Evolutionary conservation across 2,113 vertebrate species (phyloP).

Genomic region (Neolamprologus caudopunctatus): DNA sequence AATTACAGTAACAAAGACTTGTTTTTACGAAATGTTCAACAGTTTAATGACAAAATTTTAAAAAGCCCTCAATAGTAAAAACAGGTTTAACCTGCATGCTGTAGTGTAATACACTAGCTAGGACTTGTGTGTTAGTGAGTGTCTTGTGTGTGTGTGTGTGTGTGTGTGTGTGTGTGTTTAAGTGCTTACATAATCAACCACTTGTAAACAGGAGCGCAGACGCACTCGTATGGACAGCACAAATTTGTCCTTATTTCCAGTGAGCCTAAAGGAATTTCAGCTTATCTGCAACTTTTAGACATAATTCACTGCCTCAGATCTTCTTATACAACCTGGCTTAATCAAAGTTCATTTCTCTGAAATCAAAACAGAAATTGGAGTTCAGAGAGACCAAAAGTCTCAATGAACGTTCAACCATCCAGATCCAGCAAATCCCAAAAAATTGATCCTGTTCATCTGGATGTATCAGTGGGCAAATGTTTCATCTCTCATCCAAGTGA

Average conservation of each 20-base stretch:
- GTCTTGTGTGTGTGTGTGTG: neutral
- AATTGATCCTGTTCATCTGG: neutral
- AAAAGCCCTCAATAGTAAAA: neutral
- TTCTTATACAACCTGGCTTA: neutral
- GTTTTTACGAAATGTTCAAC: neutral
- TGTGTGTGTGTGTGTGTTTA: neutral
- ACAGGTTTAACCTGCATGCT: neutral
- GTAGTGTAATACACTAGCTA: neutral
- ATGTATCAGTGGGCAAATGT: neutral
- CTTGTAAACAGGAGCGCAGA: conserved; percentile 10
- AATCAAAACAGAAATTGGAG: neutral
- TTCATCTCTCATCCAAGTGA: neutral
- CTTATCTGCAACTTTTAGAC: neutral
- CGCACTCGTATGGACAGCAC: neutral
- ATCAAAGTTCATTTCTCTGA: neutral
- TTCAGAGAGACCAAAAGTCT: neutral
- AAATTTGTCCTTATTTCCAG: neutral
- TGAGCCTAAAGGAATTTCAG: neutral
- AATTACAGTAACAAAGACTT: neutral
- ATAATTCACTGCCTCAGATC: neutral
- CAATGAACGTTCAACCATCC: neutral
- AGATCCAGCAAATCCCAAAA: neutral
- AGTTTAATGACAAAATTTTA: neutral
- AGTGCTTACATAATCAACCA: neutral
- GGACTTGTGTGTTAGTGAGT: neutral